Evolutionary conservation across 2,888 invertebrate species (phyloP), one percentile per base, ranked within the genome.

Genomic region (Tanaodytes sp.): DNA sequence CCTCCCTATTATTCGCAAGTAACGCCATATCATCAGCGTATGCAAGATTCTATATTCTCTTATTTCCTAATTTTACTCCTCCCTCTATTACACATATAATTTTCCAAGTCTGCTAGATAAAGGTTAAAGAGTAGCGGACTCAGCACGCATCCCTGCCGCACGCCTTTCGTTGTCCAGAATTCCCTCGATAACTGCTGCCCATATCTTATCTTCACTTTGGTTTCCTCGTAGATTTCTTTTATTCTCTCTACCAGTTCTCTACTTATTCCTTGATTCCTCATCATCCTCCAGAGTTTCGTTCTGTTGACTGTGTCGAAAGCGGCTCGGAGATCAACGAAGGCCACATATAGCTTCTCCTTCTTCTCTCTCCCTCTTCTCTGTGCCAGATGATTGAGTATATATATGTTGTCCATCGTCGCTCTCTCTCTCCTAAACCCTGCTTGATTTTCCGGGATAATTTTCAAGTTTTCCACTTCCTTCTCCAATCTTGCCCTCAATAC

Each of bases 41-140:
- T 9, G 27, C 27, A 27, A 27, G 27, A 27, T 4, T 27, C 27
- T 9, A 27, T 6, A 27, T 27, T 27, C 27, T 27, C 27, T 27
- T 27, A 27, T 27, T 9, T 6, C 9, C 5, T 6, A 27, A 9
- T 27, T 27, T 27, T 27, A 27, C 27, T 6, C 31, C 51, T 52
- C 45, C 58, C 23, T n/a, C n/a, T n/a, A n/a, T 9, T 65, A n/a
- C 18, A 27, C 23, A 27, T 1, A 16, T 65, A 45, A 12, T n/a
- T 16, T 33, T 33, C 33, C 5, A 33, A 8, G 8, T 33, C n/a
- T 33, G 11, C n/a, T 27, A n/a, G n/a, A n/a, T n/a, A n/a, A n/a
- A n/a, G n/a, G n/a, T n/a, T n/a, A n/a, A n/a, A n/a, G n/a, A n/a
- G n/a, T n/a, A n/a, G n/a, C n/a, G n/a, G n/a, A n/a, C n/a, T n/a